Evolutionary conservation across 2,797 vertebrate species (phyloP), one percentile per base, ranked within the genome.

Genomic region (Eremophila alpestris): DNA sequence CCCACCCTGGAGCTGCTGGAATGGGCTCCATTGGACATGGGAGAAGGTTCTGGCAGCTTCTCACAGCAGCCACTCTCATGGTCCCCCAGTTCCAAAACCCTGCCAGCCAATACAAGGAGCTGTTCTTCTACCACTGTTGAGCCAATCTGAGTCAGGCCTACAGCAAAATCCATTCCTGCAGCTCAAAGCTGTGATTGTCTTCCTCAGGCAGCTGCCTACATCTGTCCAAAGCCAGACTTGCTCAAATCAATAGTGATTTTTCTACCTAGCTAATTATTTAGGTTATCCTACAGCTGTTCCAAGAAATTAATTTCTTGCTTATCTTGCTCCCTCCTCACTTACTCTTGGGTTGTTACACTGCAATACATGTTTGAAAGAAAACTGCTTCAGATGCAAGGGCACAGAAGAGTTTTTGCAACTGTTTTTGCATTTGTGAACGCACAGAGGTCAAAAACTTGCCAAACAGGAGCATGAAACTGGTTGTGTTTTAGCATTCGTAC

Each of bases 21-120:
- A 29, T 9, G 1, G 0, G 45, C 40, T 70, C 23, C 52, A 22
- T 12, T 0, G 0, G 34, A 36, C 17, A 6, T 0, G 4, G 49
- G 46, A 18, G 27, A 30, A 76, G 14, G 19, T 36, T 36, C 70
- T 52, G 70, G 63, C 5, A 41, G 58, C 63, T 26, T 12, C 52
- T 27, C 52, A 48, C 14, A 65, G 40, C 18, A 38, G 20, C 7
- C 27, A 29, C 14, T 14, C 26, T n/a, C 1, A 1, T 0, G 24
- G 4, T 6, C 7, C 16, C 45, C 14, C 40, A 36, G 16, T 4
- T 54, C 64, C 46, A 65, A 52, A 64, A 4, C 27, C n/a, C 54
- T 29, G 30, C 51, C 76, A 52, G 45, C 23, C 26, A 36, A 9
- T 0, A 20, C 40, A 12, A 60, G n/a, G 36, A 60, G 24, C 20